Evolutionary conservation across 1,140 invertebrate species (phyloP), one percentile per base, ranked within the genome.

Genomic region (Pomacea maculata): DNA sequence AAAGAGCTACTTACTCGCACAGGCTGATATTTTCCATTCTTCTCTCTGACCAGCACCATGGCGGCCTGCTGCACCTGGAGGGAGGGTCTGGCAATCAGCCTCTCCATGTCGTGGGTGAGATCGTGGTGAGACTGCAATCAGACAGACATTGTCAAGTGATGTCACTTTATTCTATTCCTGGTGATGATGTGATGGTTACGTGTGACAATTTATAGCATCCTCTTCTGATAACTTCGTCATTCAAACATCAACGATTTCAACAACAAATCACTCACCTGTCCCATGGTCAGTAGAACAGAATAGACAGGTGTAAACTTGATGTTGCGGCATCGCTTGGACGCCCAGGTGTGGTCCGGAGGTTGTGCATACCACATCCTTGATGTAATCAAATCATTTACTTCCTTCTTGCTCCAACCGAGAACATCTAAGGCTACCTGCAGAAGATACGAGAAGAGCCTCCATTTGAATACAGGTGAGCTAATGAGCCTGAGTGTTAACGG

Each of bases 241-340:
- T 45, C 34, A 45, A 45, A 6, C 34, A 25, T 25, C 25, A 25
- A 25, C 0, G 25, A 25, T 25, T 25, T 25, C 25, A 25, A 25
- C 25, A 25, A 25, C 25, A 25, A 25, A 25, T 25, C 25, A 25
- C 80, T 83, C 86, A 90, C 89, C 85, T 89, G 84, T 73, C 90
- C 89, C 21, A 88, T 82, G 9, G 96, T 96, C 84, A 97, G 95
- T 89, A 98, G 93, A 87, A 97, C 93, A 65, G 95, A 96, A 91
- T 96, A 96, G 68, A 97, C 94, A 15, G 95, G 95, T 72, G 94
- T 95, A 87, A 97, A 94, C 92, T 97, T 97, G 82, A 97, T 95
- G 63, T 96, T 96, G 84, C 95, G 94, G 80, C 95, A 95, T 89
- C 95, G 95, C 81, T 89, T 86, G 82, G 95, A 94, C 10, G 85